These are phyloP conservation scores for Coranthus polyacanthus DNA, from an alignment of 2,797 vertebrate species.

Conservation along the genomic window DNA sequence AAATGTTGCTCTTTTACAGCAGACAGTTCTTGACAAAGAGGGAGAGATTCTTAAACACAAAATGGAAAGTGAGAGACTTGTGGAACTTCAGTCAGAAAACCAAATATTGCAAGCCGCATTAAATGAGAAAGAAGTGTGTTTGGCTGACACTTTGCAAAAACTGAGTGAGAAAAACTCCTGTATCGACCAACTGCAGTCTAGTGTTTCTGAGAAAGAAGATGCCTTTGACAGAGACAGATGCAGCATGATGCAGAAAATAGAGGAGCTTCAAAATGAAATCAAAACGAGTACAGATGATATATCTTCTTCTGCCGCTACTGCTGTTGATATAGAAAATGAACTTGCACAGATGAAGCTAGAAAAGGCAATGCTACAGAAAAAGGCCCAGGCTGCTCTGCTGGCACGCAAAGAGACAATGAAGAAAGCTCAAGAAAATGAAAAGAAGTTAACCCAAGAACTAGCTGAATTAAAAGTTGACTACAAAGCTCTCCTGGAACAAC, in stretches of 20 bases:
- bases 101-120: slow-evolving; percentile 63
- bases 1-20: slow-evolving; percentile 72
- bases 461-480: slow-evolving; percentile 78
- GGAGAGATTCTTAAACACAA: slow-evolving; percentile 66
- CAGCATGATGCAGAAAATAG: slow-evolving; percentile 72
- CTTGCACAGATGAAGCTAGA: slow-evolving; percentile 76
- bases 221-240: slow-evolving; percentile 69
- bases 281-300: slow-evolving; percentile 52
- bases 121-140: slow-evolving; percentile 77
- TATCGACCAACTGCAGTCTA: slow-evolving; percentile 76
- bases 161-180: slow-evolving; percentile 76
- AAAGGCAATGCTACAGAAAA: slow-evolving; percentile 84
- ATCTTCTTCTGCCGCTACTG: slow-evolving; percentile 20
- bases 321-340: slow-evolving; percentile 60
- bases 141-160: slow-evolving; percentile 72
- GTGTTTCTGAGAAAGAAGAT: slow-evolving; percentile 70
- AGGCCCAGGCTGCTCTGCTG: slow-evolving; percentile 84
- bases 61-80: slow-evolving; percentile 53
- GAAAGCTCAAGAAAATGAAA: slow-evolving; percentile 80
- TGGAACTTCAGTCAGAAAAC: slow-evolving; percentile 68
- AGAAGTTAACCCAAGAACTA: slow-evolving; percentile 74
- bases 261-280: slow-evolving; percentile 79
- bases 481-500: slow-evolving; percentile 74
- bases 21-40: slow-evolving; percentile 82
- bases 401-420: slow-evolving; percentile 80